Evolutionary conservation across 1,140 invertebrate genomes (phyloP), one percentile per base, ranked within the genome.

Genomic region (Diabrotica virgifera): DNA sequence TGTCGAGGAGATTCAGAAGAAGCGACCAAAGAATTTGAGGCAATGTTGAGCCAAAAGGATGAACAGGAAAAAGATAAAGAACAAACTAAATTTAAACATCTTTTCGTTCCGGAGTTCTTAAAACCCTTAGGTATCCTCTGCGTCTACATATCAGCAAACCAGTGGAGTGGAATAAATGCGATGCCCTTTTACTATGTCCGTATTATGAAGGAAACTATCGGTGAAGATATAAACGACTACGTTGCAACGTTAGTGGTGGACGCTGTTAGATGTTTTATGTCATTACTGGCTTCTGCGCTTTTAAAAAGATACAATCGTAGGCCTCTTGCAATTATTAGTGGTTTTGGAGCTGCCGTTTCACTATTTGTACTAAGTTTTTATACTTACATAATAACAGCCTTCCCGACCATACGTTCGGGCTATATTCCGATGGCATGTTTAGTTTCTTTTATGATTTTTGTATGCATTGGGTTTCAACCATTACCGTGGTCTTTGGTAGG

Each of bases 181-280:
- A 81, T 92, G 1, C 85, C 85, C 55, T 92, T 90, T 76, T 92
- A 91, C 74, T 86, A 88, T 0, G 86, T 90, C 12, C 79, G 83
- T 38, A 87, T 87, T 38, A 83, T 85, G 72, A 78, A 82, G 59
- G 80, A 85, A 37, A 79, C 84, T 3, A 75, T 85, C 3, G 82
- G 80, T 5, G 24, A 24, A 1, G 76, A 78, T 12, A 67, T 72
- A 12, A 75, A 90, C 68, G 83, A 85, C 37, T 86, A 86, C 65
- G 63, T 84, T 36, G 84, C 83, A 0, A 87, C 88, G 66, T 79
- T 90, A 10, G 77, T 89, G 5, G 81, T 92, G 56, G 90, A 91
- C 70, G 72, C 81, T n/a, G 82, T 90, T 38, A 84, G 90, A 67
- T 79, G 91, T 3, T 62, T 86, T 0, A 83, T 85, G 65, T 84